Evolutionary conservation across 2,113 vertebrate species (phyloP).

Genomic region (cat (Felis catus)): F.catus_Fca126_mat1.0 CM031419.1:16656501-16657000

Average conservation of each 20-base stretch:
- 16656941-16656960: neutral
- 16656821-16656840: neutral
- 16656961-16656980: neutral
- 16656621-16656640: neutral
- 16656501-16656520: neutral
- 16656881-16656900: rapidly evolving
- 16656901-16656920: neutral
- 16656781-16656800: neutral
- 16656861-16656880: neutral
- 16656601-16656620: neutral
- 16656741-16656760: neutral
- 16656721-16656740: neutral
- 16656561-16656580: neutral
- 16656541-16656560: rapidly evolving
- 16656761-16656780: neutral
- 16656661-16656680: neutral
- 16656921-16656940: neutral
- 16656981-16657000: neutral
- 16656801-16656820: neutral
- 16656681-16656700: neutral
- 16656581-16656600: neutral
- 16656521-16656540: neutral
- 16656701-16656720: neutral
- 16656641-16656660: neutral
- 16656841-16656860: neutral